A percentile compares a stretch with the other conserved stretches of the same genome.
Evolutionary conservation across 2,797 vertebrate genomes (phyloP).

Genomic region (Fistularia tabacaria): DNA sequence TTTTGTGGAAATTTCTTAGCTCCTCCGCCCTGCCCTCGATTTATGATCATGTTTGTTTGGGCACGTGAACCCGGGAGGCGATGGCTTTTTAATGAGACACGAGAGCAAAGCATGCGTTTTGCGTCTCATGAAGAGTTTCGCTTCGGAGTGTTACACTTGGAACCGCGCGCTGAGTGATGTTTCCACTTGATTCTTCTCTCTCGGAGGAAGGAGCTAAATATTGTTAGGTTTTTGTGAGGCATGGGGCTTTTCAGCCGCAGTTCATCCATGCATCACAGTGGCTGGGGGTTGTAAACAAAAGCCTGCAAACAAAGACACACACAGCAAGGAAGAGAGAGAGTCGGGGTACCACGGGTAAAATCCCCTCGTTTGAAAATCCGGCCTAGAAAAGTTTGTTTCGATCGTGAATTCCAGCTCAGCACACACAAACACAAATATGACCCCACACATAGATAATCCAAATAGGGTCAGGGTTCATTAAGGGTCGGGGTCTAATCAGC

Average conservation of each 20-base stretch:
- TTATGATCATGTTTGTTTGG: conserved; percentile 58
- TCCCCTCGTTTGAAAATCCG: conserved; percentile 7
- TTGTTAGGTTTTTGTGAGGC: conserved; percentile 38
- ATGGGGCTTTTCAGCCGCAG: conserved; percentile 42
- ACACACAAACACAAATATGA: conserved; percentile 28
- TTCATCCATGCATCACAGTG: conserved; percentile 33
- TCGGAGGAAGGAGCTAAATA: conserved; percentile 31
- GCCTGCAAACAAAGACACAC: conserved; percentile 19
- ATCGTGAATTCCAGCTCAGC: conserved; percentile 12
- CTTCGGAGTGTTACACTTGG: conserved; percentile 41
- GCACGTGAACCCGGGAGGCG: conserved; percentile 33
- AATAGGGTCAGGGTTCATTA: conserved; percentile 33
- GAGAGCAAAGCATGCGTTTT: conserved; percentile 55
- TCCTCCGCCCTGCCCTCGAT: conserved; percentile 45
- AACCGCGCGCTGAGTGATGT: conserved; percentile 17
- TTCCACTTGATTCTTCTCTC: conserved; percentile 26
- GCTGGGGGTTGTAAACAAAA: conserved; percentile 5
- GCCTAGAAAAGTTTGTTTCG: conserved; percentile 38
- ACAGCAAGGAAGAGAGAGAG: conserved; percentile 10
- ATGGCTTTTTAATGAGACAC: conserved; percentile 64
- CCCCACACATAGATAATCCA: conserved; percentile 41
- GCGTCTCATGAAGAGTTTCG: conserved; percentile 31
- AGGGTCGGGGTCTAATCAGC: conserved; percentile 51
- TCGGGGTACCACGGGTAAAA: too few relatives aligned
- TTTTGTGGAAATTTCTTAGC: not conserved